Evolutionary conservation across 2,888 invertebrate genomes (phyloP).

Genomic region (Lamellibrachia columna): DNA sequence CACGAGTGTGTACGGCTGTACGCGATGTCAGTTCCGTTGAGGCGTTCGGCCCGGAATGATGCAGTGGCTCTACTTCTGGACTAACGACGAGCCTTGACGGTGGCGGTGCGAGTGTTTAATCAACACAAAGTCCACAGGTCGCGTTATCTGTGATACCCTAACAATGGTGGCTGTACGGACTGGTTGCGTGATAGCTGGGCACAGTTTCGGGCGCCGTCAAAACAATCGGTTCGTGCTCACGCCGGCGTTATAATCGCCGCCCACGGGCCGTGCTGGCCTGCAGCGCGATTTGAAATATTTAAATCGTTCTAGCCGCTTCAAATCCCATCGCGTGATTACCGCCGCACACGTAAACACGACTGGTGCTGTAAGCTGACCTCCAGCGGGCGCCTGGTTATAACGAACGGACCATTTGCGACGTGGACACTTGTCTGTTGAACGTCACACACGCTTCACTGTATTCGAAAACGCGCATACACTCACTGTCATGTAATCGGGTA

Average conservation of each 20-base stretch:
- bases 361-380: background rate
- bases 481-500: background rate
- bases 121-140: background rate
- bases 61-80: background rate
- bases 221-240: background rate
- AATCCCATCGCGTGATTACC: background rate
- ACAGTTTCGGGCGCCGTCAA: background rate
- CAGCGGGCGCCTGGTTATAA: background rate
- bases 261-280: background rate
- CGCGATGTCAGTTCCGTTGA: background rate
- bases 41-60: too few relatives aligned
- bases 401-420: background rate
- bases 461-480: background rate
- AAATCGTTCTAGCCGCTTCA: background rate
- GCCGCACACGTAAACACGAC: background rate
- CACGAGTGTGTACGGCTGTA: background rate
- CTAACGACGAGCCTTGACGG: background rate
- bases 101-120: background rate
- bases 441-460: background rate
- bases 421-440: background rate
- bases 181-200: background rate
- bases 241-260: background rate
- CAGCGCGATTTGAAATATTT: constrained; percentile 7
- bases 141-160: background rate
- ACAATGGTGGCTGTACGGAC: background rate